Percentiles rank a stretch among this genome's conserved stretches.
Evolutionary conservation across 2,888 invertebrate species (phyloP).

Genomic region (Archips xylosteana): DNA sequence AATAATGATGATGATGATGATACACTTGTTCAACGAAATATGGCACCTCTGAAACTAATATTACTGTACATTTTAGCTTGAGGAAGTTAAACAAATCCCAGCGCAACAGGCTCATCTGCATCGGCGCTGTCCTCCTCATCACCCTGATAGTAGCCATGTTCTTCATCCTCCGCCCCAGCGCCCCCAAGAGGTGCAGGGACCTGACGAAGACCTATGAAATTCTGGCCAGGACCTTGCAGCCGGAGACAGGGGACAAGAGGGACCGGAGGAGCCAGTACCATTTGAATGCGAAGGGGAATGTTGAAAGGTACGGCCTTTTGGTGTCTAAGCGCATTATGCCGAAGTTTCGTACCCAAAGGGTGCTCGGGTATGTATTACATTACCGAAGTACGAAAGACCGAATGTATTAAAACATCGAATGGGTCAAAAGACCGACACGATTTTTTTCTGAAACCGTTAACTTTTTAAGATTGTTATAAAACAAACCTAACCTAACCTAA

Average conservation of each 20-base stretch:
- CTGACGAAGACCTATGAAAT: not conserved
- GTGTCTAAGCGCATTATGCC: no score
- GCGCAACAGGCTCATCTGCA: conserved; percentile 59
- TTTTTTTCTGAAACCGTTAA: no score
- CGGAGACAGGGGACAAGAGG: not conserved
- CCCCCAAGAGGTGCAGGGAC: not conserved
- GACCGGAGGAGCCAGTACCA: conserved; percentile 1
- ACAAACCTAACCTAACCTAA: no score
- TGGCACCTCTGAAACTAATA: no score
- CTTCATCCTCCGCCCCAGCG: conserved; percentile 53
- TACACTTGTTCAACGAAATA: no score
- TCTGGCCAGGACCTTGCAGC: conserved; percentile 1
- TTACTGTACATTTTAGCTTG: conserved; percentile 40
- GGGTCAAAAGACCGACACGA: no score
- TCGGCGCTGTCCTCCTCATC: conserved; percentile 55
- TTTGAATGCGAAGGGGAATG: not conserved
- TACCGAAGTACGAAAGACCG: no score
- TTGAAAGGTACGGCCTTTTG: not conserved
- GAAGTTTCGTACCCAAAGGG: no score
- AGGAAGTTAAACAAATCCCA: conserved; percentile 60
- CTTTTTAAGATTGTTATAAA: no score
- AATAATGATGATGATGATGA: no score
- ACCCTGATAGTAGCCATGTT: conserved; percentile 56
- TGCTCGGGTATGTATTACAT: no score
- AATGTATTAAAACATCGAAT: no score